Evolutionary conservation across 2,888 invertebrate genomes (phyloP).

Genomic region (Myopa tessellatipennis): DNA sequence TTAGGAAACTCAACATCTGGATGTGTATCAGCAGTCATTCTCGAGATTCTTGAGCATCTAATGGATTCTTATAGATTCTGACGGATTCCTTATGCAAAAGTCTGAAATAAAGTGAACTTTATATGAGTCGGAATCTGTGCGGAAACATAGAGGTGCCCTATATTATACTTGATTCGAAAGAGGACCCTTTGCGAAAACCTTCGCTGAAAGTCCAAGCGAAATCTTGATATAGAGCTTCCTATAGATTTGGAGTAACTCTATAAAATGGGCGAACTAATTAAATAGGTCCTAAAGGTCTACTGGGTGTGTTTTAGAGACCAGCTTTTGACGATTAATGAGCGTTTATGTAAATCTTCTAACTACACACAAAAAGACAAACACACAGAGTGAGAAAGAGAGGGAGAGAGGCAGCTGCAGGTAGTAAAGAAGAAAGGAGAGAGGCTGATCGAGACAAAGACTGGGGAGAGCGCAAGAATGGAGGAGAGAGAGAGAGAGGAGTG

Average conservation of each 20-base stretch:
- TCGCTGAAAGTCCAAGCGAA: too few relatives aligned
- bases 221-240: too few relatives aligned
- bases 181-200: too few relatives aligned
- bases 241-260: too few relatives aligned
- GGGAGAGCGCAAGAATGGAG: background rate
- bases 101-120: too few relatives aligned
- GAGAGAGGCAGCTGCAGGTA: background rate
- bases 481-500: background rate
- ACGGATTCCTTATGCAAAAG: too few relatives aligned
- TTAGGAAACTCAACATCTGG: background rate
- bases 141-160: too few relatives aligned
- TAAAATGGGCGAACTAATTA: background rate
- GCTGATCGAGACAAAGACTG: background rate
- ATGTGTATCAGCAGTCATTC: background rate
- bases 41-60: too few relatives aligned
- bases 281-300: background rate
- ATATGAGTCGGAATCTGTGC: too few relatives aligned
- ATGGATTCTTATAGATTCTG: background rate
- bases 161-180: too few relatives aligned
- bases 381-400: background rate
- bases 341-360: slow-evolving; percentile 30
- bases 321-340: slow-evolving; percentile 47
- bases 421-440: background rate
- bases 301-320: background rate
- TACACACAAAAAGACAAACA: slow-evolving; percentile 15